Evolutionary conservation across 2,888 invertebrate species (phyloP).

Genomic region (Lymantria dispar): DNA sequence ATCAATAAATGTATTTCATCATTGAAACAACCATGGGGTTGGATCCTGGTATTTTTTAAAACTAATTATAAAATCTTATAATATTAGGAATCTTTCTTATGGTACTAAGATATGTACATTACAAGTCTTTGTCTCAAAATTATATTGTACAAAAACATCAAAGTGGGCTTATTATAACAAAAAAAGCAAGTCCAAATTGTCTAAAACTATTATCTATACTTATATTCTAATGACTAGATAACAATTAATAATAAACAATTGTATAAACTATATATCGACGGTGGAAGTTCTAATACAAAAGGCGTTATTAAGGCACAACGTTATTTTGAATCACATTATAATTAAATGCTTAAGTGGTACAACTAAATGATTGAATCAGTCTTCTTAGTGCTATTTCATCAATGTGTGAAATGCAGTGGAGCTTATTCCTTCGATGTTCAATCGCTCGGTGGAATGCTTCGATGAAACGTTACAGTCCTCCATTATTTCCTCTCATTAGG

Average conservation of each 20-base stretch:
- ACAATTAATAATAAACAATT: constrained; percentile 57
- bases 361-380: constrained; percentile 71
- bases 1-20: constrained; percentile 42
- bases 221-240: constrained; percentile 76
- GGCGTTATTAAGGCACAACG: constrained; percentile 77
- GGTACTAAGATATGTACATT: constrained; percentile 67
- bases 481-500: constrained; percentile 81
- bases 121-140: constrained; percentile 73
- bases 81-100: constrained; percentile 79
- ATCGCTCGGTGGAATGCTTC: constrained; percentile 72
- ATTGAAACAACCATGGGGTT: constrained; percentile 50
- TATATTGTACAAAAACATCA: constrained; percentile 24
- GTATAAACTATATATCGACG: constrained; percentile 47
- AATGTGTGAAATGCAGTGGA: constrained; percentile 67
- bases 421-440: constrained; percentile 61
- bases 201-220: constrained; percentile 37
- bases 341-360: constrained; percentile 74
- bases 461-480: constrained; percentile 77
- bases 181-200: constrained; percentile 9
- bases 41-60: constrained; percentile 47
- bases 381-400: constrained; percentile 68
- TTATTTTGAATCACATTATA: constrained; percentile 57
- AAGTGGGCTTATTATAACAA: not conserved
- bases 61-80: constrained; percentile 57
- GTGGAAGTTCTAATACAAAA: constrained; percentile 60